Evolutionary conservation across 2,888 invertebrate genomes (phyloP).

Genomic region (Chamaedrilus cognettii): DNA sequence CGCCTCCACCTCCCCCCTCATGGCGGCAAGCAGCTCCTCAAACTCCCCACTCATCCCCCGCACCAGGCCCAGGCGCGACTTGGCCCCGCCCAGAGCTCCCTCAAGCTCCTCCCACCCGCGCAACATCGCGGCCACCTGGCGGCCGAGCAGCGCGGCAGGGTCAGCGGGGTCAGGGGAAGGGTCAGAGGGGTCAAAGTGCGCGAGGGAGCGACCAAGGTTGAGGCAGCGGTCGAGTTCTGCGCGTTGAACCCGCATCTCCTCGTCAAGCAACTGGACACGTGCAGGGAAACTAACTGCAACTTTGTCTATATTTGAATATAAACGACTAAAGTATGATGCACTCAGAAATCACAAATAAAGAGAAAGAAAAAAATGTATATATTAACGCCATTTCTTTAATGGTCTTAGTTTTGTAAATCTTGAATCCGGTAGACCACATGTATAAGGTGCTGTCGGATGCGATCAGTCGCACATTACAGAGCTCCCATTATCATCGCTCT

Average conservation of each 20-base stretch:
- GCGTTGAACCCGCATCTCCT: constrained; percentile 92
- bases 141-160: not conserved
- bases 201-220: constrained; percentile 74
- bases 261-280: constrained; percentile 79
- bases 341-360: no score
- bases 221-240: constrained; percentile 85
- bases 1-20: constrained; percentile 81
- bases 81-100: not conserved
- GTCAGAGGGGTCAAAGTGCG: constrained; percentile 5
- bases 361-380: not conserved
- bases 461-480: no score
- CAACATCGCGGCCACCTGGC: not conserved
- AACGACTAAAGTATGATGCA: no score
- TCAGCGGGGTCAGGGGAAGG: constrained; percentile 6
- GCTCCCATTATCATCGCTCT: no score
- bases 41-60: constrained; percentile 92
- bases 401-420: not conserved
- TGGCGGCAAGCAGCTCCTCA: constrained; percentile 80
- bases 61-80: constrained; percentile 6
- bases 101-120: constrained; percentile 5
- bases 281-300: no score
- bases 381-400: not conserved
- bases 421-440: not conserved
- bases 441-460: no score
- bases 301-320: no score